Base-by-base conservation (phyloP, 1,140 invertebrate species). In the Anastrepha obliqua region DNA sequence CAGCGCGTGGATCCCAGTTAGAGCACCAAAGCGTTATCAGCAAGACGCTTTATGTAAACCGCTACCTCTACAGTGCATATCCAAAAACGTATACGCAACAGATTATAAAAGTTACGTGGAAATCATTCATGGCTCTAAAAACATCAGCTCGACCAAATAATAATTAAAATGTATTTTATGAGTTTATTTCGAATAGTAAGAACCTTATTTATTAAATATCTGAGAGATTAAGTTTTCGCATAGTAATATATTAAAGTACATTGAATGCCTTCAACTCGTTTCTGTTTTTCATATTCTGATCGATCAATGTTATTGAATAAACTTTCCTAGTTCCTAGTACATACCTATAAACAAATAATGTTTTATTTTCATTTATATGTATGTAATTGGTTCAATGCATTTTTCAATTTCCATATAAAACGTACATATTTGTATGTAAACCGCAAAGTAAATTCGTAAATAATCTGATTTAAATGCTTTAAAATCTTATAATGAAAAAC, bases 1-100 rank as follows among this genome's bases (percentile, higher is more conserved):
- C 1, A 94, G 94, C 62, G 95, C 95, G 20, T 97, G 96, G 96
- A 96, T 96, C 94, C 96, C 96, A 70, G 95, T 97, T 2, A 94
- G 94, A 89, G 96, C 95, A 87, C 95, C 95, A 60, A 93, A 90
- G 74, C 94, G 92, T 60, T 8, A 9, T 20, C 59, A 62, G 39
- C 39, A 39, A 11, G 51, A 29, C 9, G 1, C 44, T 17, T 13
- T 8, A 51, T 51, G 4, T 86, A 86, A 62, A 86, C 3, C 15
- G 2, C 85, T 62, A 17, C 20, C 44, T 44, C 11, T 86, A 17
- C 17, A 39, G 2, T 29, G 85, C 44, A 78, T 88, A 86, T 88
- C 87, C 2, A 62, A 15, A 9, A 89, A 60, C 4, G 81, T 90
- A 5, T 92, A 92, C 51, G 90, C 91, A 15, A 90, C 89, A 6